Conservation (phyloP, 2,797 vertebrate genomes). For the Lycodopsis pacificus region DNA sequence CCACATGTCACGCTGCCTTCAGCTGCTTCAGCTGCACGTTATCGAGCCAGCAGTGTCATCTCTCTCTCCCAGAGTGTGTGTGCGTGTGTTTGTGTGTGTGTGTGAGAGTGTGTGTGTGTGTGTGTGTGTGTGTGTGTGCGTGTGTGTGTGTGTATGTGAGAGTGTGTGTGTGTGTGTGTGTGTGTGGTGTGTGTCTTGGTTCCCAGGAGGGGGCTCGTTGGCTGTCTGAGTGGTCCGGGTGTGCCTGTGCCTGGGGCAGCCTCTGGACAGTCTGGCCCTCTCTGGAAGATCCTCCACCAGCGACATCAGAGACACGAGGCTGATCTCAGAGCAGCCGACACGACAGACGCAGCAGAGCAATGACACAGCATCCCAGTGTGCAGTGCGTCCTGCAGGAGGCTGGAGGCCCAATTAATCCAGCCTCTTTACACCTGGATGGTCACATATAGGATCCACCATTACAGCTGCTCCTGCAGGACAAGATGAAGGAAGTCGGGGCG, state of each 20-base stretch:
- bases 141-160: neutral
- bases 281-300: conserved; percentile 62
- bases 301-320: conserved; percentile 52
- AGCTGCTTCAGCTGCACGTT: conserved; percentile 24
- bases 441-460: conserved; percentile 1
- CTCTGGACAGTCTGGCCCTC: conserved; percentile 65
- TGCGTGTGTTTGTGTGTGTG: too few species aligned
- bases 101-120: too few species aligned
- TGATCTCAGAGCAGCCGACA: conserved; percentile 37
- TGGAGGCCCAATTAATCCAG: conserved; percentile 15
- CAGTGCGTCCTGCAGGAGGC: neutral
- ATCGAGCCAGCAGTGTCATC: conserved; percentile 32
- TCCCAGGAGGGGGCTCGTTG: conserved; percentile 38
- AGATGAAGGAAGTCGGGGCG: neutral
- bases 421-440: conserved; percentile 4
- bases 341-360: conserved; percentile 11
- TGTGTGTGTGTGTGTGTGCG: neutral
- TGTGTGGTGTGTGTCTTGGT: neutral
- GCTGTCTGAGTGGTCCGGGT: conserved; percentile 51
- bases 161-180: neutral
- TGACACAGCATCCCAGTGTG: conserved; percentile 15
- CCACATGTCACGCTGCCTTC: conserved; percentile 36
- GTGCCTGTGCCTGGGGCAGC: conserved; percentile 62
- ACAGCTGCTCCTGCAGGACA: neutral
- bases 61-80: too few species aligned